Conservation (phyloP, 2,797 vertebrate genomes). For the Cryptoblepharus egeriae region DNA sequence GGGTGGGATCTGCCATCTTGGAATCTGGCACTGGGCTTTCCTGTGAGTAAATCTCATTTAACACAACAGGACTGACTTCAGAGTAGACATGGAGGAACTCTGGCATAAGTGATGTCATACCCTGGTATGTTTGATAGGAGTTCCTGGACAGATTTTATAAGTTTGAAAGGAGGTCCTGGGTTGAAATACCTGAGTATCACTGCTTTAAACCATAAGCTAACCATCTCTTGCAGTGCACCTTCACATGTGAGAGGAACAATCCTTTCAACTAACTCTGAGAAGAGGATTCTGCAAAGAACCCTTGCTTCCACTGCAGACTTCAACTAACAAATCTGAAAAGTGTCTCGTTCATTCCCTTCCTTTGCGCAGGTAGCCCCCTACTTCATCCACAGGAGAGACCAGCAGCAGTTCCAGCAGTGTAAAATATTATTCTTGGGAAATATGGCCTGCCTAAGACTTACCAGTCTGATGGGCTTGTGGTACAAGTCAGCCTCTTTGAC, state of each 20-base stretch:
- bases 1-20: too few relatives aligned
- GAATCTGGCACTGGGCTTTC: too few relatives aligned
- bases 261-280: not conserved
- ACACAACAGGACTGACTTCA: too few relatives aligned
- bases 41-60: too few relatives aligned
- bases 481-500: slow-evolving; percentile 85
- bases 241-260: not conserved
- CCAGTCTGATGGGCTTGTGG: slow-evolving; percentile 92
- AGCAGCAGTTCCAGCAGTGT: slow-evolving; percentile 26
- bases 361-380: not conserved
- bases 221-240: not conserved
- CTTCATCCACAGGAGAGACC: not conserved
- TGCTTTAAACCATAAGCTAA: not conserved
- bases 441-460: slow-evolving; percentile 53
- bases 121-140: too few relatives aligned
- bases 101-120: too few relatives aligned
- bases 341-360: not conserved
- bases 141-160: too few relatives aligned
- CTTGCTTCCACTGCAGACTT: not conserved
- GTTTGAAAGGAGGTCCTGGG: too few relatives aligned
- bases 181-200: too few relatives aligned
- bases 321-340: not conserved
- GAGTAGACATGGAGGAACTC: too few relatives aligned
- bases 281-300: not conserved
- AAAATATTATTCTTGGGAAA: not conserved